Evolutionary conservation across 2,113 vertebrate genomes (phyloP), one percentile per base, ranked within the genome.

Genomic region (Sprattus sprattus): DNA sequence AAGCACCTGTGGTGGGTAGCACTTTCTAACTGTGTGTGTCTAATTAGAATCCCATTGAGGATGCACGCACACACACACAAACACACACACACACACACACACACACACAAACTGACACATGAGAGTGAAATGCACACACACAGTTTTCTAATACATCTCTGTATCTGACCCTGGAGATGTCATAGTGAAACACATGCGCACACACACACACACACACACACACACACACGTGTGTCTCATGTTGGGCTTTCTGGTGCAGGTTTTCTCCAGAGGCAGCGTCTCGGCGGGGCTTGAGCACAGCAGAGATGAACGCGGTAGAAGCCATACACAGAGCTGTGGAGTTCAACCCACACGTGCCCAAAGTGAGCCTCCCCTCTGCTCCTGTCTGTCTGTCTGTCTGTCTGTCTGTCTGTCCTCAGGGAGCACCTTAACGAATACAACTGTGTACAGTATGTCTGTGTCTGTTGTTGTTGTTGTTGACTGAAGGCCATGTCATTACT

Each of bases 311-410:
- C 83, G 98, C 98, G 86, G 98, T 99, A 87, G 98, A 99, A 95
- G 98, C 98, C 93, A 99, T 99, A 92, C 98, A 99, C 92, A 98
- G 98, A 97, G 98, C 98, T 18, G 98, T 99, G 93, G 98, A 99
- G 94, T 99, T 99, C 93, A 99, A 99, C 93, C 98, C 98, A 90
- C 98, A 99, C 22, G 98, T 99, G 89, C 98, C 98, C 90, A 99
- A 99, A 96, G 98, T 99, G 91, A 96, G 97, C 9, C 39, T 39
- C 39, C 1, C 39, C 39, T 39, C 39, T 39, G 39, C 39, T 39
- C 39, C 39, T 39, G 39, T 39, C 39, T 39, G 20, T 64, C 20
- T 64, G 18, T 64, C 3, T 22, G 18, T 64, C 20, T 22, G 20
- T 6, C 20, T 5, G 3, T 18, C 15, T 54, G 52, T 39, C 47